phyloP scores from a whole-genome alignment of 2,888 invertebrate genomes.

The Gymnocheta viridis region DNA sequence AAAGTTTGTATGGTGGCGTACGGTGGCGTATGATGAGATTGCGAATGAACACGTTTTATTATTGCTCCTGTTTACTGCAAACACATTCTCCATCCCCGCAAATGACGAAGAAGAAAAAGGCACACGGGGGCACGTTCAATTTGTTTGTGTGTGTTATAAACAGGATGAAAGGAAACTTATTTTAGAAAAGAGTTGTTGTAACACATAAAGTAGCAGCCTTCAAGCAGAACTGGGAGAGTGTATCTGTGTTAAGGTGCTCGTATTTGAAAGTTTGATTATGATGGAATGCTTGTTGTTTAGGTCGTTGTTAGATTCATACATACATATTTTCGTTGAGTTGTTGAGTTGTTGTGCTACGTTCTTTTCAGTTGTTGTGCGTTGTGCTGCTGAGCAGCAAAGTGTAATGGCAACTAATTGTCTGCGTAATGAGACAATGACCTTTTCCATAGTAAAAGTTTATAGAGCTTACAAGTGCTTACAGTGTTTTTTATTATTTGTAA shows the following conservation, averaged over 20 bases:
- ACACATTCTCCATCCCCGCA: background rate
- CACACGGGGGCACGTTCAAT: too few relatives aligned
- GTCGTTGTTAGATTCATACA: conserved; percentile 10
- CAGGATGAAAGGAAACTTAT: conserved; percentile 26
- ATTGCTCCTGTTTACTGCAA: conserved; percentile 29
- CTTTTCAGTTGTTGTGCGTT: conserved; percentile 20
- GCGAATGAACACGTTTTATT: conserved; percentile 65
- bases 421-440: conserved; percentile 72
- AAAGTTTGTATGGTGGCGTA: background rate
- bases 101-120: background rate
- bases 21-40: conserved; percentile 23
- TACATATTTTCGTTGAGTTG: background rate
- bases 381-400: conserved; percentile 40
- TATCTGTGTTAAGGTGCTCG: conserved; percentile 8
- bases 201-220: conserved; percentile 1
- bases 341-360: conserved; percentile 13
- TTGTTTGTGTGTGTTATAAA: background rate
- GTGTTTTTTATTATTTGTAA: background rate
- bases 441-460: conserved; percentile 50
- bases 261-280: conserved; percentile 2
- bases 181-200: conserved; percentile 1
- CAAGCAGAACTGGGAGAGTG: background rate
- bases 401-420: conserved; percentile 70
- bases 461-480: conserved; percentile 41
- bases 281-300: conserved; percentile 22